Conservation (phyloP, 2,888 invertebrate species). For the Drosophila neonasuta region DNA sequence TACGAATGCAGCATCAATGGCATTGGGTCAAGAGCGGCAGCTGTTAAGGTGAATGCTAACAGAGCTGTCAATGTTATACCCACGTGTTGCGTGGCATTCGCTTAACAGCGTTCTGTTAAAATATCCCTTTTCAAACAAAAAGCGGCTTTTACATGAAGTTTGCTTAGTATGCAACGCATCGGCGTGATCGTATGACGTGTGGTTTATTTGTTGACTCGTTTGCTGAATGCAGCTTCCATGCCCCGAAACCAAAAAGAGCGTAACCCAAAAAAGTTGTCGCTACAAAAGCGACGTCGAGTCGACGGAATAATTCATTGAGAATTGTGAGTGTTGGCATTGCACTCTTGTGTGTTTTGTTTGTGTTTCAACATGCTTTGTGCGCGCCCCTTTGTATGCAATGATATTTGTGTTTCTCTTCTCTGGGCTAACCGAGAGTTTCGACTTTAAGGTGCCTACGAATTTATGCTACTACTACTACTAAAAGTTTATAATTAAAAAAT, state of each 20-base stretch:
- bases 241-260: constrained; percentile 12
- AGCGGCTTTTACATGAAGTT: constrained; percentile 12
- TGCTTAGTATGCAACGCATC: constrained; percentile 33
- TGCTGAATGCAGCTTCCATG: background rate
- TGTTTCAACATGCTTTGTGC: constrained; percentile 16
- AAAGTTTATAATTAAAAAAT: background rate
- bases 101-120: constrained; percentile 57
- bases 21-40: constrained; percentile 14
- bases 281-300: constrained; percentile 1
- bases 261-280: constrained; percentile 26
- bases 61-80: constrained; percentile 3
- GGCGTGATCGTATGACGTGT: constrained; percentile 50
- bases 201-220: background rate
- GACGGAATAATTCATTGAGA: constrained; percentile 42
- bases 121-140: constrained; percentile 43
- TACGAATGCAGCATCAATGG: background rate
- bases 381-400: constrained; percentile 13
- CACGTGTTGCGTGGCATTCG: constrained; percentile 64
- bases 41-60: constrained; percentile 14
- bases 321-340: constrained; percentile 14
- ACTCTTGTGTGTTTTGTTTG: constrained; percentile 22
- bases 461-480: background rate
- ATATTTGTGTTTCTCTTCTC: constrained; percentile 9
- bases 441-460: background rate
- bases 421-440: constrained; percentile 3